A percentile compares a stretch with the other conserved stretches of the same genome.
Evolutionary conservation across 2,797 vertebrate genomes (phyloP).

Genomic region (Allobates femoralis): DNA sequence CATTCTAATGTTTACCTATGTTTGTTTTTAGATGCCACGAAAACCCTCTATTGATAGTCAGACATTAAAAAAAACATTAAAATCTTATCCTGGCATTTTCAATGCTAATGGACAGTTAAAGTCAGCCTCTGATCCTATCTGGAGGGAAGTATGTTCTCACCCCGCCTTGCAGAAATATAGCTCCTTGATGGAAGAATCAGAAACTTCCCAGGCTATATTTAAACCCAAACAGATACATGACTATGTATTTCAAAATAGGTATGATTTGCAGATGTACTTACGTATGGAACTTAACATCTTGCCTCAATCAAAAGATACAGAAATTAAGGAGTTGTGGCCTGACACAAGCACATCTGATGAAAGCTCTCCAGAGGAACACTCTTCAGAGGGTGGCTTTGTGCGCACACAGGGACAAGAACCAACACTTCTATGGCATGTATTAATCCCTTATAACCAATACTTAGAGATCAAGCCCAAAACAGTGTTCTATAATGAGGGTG

Average conservation of each 20-base stretch:
- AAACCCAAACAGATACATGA: constrained; percentile 7
- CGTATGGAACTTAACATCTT: neutral
- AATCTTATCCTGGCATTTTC: constrained; percentile 16
- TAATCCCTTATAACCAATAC: constrained; percentile 5
- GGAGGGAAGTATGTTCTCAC: constrained; percentile 5
- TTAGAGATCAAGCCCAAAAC: constrained; percentile 20
- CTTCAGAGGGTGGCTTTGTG: constrained; percentile 10
- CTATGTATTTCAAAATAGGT: constrained; percentile 10
- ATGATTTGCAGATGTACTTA: constrained; percentile 5
- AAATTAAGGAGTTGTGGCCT: constrained; percentile 15
- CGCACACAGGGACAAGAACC: neutral
- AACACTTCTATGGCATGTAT: constrained; percentile 4
- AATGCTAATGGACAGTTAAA: constrained; percentile 23
- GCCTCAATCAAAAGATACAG: neutral
- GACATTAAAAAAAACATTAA: constrained; percentile 10
- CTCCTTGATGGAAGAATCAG: neutral
- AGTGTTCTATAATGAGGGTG: neutral
- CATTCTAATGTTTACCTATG: neutral
- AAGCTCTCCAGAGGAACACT: neutral
- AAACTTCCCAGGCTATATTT: constrained; percentile 5
- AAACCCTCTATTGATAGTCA: neutral
- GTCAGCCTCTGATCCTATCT: constrained; percentile 9
- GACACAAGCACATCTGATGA: constrained; percentile 19
- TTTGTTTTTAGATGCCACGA: too few species aligned
- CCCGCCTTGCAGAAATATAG: neutral